Conservation (phyloP, 1,140 invertebrate species). For the Trissolcus basalis region DNA sequence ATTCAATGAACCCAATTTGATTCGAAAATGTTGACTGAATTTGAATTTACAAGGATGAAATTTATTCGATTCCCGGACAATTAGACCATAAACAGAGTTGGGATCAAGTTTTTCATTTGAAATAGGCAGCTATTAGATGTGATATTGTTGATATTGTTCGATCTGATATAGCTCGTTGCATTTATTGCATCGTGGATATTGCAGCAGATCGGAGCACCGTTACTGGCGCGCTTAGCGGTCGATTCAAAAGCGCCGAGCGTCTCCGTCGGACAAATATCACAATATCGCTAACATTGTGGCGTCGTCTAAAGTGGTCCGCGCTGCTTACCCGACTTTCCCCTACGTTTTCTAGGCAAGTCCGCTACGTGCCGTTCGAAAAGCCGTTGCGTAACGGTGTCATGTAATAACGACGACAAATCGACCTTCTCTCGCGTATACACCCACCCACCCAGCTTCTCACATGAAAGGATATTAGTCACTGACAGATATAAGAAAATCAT, state of each 20-base stretch:
- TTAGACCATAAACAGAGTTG: too few relatives aligned
- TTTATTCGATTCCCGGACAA: too few relatives aligned
- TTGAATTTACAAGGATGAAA: too few relatives aligned
- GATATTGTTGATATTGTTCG: too few relatives aligned
- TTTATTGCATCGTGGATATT: too few relatives aligned
- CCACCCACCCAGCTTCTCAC: slow-evolving; percentile 39
- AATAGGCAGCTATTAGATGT: too few relatives aligned
- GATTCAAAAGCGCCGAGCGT: not conserved
- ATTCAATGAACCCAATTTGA: too few relatives aligned
- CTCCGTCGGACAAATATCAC: slow-evolving; percentile 7
- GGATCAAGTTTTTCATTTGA: too few relatives aligned
- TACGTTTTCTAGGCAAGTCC: slow-evolving; percentile 49
- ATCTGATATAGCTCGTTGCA: too few relatives aligned
- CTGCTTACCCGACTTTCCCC: slow-evolving; percentile 41
- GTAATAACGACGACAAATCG: slow-evolving; percentile 54
- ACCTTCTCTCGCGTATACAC: slow-evolving; percentile 51
- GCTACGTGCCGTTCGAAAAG: slow-evolving; percentile 51
- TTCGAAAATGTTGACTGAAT: too few relatives aligned
- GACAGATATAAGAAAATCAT: too few relatives aligned
- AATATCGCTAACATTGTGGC: slow-evolving; percentile 17
- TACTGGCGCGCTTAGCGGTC: not conserved
- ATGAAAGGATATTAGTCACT: slow-evolving; percentile 46
- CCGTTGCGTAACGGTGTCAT: slow-evolving; percentile 57
- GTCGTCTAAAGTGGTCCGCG: slow-evolving; percentile 38
- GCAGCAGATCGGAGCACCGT: too few relatives aligned